Percentiles rank a stretch among this genome's conserved stretches.
These are phyloP conservation scores for Columba livia DNA, from an alignment of 2,113 vertebrate species.

Conservation along the genomic window DNA sequence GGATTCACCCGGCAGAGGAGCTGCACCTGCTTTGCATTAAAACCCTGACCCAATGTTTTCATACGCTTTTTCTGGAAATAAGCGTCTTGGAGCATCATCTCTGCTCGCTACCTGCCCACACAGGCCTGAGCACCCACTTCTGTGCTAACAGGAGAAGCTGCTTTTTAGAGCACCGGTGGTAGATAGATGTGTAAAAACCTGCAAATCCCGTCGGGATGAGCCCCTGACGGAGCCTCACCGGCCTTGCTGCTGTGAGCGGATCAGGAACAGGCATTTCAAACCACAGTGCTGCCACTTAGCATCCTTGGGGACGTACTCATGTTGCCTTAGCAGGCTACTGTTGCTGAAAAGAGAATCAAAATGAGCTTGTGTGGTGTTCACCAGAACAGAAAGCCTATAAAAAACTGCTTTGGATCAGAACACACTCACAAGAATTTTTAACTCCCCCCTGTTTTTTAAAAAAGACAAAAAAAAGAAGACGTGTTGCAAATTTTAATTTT, in stretches of 20 bases:
- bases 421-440: background rate
- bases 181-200: background rate
- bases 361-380: background rate
- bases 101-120: background rate
- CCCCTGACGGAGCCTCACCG: background rate
- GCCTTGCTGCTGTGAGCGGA: no score
- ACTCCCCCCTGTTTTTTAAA: background rate
- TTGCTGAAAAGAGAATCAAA: background rate
- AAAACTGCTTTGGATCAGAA: background rate
- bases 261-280: background rate
- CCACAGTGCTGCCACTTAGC: background rate
- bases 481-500: background rate
- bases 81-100: background rate
- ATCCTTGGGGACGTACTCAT: background rate
- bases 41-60: background rate
- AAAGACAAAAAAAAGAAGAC: no score
- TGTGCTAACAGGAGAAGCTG: background rate
- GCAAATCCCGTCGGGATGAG: background rate
- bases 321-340: background rate
- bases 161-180: background rate
- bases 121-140: no score
- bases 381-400: background rate
- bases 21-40: background rate
- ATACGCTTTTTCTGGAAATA: background rate
- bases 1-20: background rate